phyloP scores from a whole-genome alignment of 2,888 invertebrate genomes.

The Pyralis farinalis region DNA sequence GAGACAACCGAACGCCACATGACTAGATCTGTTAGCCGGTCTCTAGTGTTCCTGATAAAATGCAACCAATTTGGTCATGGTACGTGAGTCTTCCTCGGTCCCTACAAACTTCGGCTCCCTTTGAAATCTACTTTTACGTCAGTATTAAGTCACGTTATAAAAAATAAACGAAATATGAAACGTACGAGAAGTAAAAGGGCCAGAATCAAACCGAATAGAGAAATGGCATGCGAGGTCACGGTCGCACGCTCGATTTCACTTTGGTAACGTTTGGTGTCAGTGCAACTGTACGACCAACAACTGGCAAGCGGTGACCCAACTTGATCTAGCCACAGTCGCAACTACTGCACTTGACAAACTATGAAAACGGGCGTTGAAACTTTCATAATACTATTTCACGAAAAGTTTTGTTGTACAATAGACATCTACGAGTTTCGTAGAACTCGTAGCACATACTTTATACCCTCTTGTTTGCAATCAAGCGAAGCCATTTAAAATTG shows the following conservation, averaged over 20 bases:
- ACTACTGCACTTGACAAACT: not conserved
- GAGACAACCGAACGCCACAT: too few relatives aligned
- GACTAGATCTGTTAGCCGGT: too few relatives aligned
- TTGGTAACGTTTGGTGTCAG: conserved; percentile 29
- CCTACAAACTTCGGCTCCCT: too few relatives aligned
- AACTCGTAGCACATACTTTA: conserved; percentile 31
- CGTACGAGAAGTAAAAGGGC: conserved; percentile 16
- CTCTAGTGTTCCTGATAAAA: too few relatives aligned
- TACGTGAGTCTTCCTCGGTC: too few relatives aligned
- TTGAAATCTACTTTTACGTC: too few relatives aligned
- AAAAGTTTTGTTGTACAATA: conserved; percentile 1
- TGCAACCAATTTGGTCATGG: too few relatives aligned
- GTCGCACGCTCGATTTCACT: conserved; percentile 49
- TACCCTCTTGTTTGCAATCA: not conserved
- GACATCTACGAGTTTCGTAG: conserved; percentile 37
- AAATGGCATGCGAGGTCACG: conserved; percentile 44
- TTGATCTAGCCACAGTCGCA: conserved; percentile 7
- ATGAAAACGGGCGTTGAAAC: not conserved
- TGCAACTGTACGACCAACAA: conserved; percentile 17
- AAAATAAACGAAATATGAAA: too few relatives aligned
- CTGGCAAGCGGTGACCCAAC: conserved; percentile 6
- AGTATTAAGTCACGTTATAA: too few relatives aligned
- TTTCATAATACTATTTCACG: not conserved
- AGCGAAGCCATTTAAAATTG: too few relatives aligned
- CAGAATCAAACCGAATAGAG: conserved; percentile 27